Conservation (phyloP, 1,140 invertebrate species). For the Hypothenemus hampei region DNA sequence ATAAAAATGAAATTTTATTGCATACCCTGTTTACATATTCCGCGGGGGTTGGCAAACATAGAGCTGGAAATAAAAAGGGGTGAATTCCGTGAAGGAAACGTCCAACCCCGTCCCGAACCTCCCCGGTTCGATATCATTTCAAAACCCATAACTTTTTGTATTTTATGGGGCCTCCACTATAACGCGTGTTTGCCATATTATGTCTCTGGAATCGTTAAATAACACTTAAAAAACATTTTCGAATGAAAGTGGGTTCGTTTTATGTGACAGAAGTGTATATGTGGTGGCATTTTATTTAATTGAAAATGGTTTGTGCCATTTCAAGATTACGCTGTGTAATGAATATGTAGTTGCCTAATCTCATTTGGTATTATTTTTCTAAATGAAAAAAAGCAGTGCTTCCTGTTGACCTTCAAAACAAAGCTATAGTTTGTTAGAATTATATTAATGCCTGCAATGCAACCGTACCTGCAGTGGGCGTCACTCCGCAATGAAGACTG, state of each 20-base stretch:
- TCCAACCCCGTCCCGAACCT: neutral
- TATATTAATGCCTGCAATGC: slow-evolving; percentile 16
- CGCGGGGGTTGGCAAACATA: slow-evolving; percentile 3
- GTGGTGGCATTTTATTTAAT: neutral
- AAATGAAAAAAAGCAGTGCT: too few species aligned
- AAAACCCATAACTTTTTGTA: slow-evolving; percentile 7
- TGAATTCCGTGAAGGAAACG: slow-evolving; percentile 4
- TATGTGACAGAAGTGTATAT: too few species aligned
- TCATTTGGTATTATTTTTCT: too few species aligned
- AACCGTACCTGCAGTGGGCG: slow-evolving; percentile 30
- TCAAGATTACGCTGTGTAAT: too few species aligned
- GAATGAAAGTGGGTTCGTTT: slow-evolving; percentile 3
- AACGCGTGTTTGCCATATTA: slow-evolving; percentile 6
- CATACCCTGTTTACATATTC: slow-evolving; percentile 8
- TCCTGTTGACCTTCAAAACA: too few species aligned
- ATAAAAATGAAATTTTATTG: slow-evolving; percentile 10
- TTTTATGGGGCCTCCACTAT: slow-evolving; percentile 5
- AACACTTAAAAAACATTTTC: slow-evolving; percentile 10
- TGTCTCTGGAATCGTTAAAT: slow-evolving; percentile 9
- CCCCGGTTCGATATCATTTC: slow-evolving; percentile 9
- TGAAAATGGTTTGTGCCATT: slow-evolving; percentile 8
- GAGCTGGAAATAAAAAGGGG: slow-evolving; percentile 3
- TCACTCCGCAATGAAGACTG: slow-evolving; percentile 36
- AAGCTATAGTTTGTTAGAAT: too few species aligned
- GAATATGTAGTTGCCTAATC: too few species aligned